These are phyloP conservation scores for Drosophila villosipedis DNA, from an alignment of 2,888 invertebrate genomes.

Conservation along the genomic window DNA sequence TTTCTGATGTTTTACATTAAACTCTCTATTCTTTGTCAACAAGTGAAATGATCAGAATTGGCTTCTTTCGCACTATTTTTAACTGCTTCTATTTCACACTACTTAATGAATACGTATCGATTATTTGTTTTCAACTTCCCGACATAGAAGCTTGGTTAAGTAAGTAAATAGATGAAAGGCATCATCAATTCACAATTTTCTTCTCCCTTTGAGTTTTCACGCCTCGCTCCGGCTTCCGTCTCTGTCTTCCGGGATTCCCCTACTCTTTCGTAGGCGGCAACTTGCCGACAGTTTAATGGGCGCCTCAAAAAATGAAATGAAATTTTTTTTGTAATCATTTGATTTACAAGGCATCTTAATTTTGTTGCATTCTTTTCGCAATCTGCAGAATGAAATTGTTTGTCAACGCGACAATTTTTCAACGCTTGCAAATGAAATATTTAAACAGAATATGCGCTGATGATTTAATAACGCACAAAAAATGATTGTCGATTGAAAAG, in stretches of 20 bases:
- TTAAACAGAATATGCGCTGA: constrained; percentile 24
- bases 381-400: constrained; percentile 72
- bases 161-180: constrained; percentile 46
- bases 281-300: constrained; percentile 73
- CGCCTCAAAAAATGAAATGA: constrained; percentile 44
- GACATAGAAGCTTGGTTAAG: constrained; percentile 18
- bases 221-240: constrained; percentile 53
- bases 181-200: constrained; percentile 51
- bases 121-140: constrained; percentile 14
- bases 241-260: constrained; percentile 21
- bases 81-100: not conserved
- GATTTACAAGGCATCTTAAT: constrained; percentile 59
- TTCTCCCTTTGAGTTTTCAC: constrained; percentile 52
- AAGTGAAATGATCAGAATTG: not conserved
- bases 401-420: constrained; percentile 68
- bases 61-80: not conserved
- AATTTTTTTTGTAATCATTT: constrained; percentile 66
- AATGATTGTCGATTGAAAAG: constrained; percentile 58
- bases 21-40: not conserved
- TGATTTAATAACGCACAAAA: constrained; percentile 64
- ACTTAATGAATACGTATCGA: constrained; percentile 2
- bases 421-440: constrained; percentile 49
- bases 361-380: constrained; percentile 46
- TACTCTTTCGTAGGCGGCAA: constrained; percentile 32
- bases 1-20: not conserved